Evolutionary conservation across 2,888 invertebrate genomes (phyloP).

Genomic region (Oscheius sp.): DNA sequence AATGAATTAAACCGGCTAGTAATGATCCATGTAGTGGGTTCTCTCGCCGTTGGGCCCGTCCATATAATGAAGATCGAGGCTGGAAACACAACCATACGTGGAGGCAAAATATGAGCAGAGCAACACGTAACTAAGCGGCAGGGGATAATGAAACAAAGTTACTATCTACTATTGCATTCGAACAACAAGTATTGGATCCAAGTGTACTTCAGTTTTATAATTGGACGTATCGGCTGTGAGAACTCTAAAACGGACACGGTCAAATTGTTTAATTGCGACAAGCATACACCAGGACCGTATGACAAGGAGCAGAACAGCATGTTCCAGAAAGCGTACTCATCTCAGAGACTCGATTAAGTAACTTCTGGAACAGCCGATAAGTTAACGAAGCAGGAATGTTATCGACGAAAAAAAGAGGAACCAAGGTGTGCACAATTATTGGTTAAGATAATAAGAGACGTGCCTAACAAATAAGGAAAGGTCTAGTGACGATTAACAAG

Average conservation of each 20-base stretch:
- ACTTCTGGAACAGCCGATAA: conserved; percentile 6
- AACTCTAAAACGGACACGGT: conserved; percentile 26
- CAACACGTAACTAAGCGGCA: conserved; percentile 18
- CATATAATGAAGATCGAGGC: conserved; percentile 33
- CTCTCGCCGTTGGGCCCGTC: conserved; percentile 24
- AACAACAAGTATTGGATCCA: conserved; percentile 59
- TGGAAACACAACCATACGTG: conserved; percentile 27
- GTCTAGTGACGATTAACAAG: background rate
- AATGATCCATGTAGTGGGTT: conserved; percentile 36
- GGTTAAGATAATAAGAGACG: background rate
- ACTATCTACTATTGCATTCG: conserved; percentile 15
- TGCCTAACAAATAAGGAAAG: background rate
- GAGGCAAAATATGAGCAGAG: conserved; percentile 19
- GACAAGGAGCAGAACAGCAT: background rate
- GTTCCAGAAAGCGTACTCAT: conserved; percentile 11
- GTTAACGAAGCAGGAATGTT: conserved; percentile 4
- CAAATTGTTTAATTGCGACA: background rate
- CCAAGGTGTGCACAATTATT: background rate
- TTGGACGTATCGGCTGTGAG: conserved; percentile 28
- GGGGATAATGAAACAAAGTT: conserved; percentile 10
- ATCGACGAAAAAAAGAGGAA: background rate
- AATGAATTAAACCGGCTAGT: conserved; percentile 26
- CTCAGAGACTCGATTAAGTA: conserved; percentile 1
- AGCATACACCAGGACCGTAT: conserved; percentile 21
- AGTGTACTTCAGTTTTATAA: conserved; percentile 58